phyloP scores from a whole-genome alignment of 2,797 vertebrate species.

The Pagetopsis macropterus region DNA sequence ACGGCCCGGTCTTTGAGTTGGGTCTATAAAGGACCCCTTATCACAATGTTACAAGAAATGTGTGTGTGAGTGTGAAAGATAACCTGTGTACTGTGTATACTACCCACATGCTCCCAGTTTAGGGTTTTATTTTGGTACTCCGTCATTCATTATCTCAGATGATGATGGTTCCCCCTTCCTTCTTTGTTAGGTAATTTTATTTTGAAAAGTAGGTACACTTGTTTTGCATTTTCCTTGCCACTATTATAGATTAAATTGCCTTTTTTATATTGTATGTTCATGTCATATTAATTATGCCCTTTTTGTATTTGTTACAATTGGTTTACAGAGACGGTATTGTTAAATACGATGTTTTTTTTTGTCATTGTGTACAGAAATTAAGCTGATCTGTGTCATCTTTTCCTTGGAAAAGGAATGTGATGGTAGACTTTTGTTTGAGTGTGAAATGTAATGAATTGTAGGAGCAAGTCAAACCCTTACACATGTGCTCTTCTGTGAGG shows the following conservation, averaged over 20 bases:
- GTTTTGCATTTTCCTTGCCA: conserved; percentile 60
- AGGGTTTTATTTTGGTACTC: conserved; percentile 52
- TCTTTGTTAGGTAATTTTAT: conserved; percentile 50
- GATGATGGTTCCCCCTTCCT: conserved; percentile 46
- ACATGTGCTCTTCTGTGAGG: conserved; percentile 34
- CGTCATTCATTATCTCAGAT: conserved; percentile 38
- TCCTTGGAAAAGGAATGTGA: conserved; percentile 77
- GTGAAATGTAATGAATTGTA: conserved; percentile 47
- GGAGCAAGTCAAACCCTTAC: conserved; percentile 25
- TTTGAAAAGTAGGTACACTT: conserved; percentile 59
- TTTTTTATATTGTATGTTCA: conserved; percentile 65
- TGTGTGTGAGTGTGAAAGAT: conserved; percentile 21
- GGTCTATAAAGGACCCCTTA: conserved; percentile 63
- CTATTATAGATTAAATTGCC: conserved; percentile 55
- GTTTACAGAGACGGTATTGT: conserved; percentile 66
- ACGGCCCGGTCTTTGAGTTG: conserved; percentile 60
- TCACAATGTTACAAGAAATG: conserved; percentile 44
- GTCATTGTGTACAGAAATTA: conserved; percentile 65
- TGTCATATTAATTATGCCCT: conserved; percentile 46
- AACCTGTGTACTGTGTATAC: conserved; percentile 67
- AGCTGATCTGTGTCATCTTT: conserved; percentile 71
- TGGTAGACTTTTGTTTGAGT: conserved; percentile 71
- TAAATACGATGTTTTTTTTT: conserved; percentile 44
- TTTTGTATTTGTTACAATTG: conserved; percentile 49
- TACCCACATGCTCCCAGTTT: conserved; percentile 55